Conservation (phyloP, 2,113 vertebrate species). For the Calyptommatus sinebrachiatus region DNA sequence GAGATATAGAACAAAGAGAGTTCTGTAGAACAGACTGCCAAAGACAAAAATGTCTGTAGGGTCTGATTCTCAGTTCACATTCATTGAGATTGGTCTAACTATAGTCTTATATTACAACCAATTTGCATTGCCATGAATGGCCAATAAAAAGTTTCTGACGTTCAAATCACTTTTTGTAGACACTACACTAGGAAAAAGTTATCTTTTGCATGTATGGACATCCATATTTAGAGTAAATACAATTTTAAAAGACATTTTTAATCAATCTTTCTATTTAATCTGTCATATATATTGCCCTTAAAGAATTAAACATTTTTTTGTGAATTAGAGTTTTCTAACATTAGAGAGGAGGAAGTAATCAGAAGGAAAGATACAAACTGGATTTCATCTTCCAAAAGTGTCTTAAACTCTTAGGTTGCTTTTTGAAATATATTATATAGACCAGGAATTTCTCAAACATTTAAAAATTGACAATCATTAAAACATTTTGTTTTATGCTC, state of each 20-base stretch:
- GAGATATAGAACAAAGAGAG: slow-evolving; percentile 32
- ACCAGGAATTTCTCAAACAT: slow-evolving; percentile 10
- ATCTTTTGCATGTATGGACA: slow-evolving; percentile 43
- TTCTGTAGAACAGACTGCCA: slow-evolving; percentile 44
- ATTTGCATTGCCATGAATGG: slow-evolving; percentile 50
- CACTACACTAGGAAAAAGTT: slow-evolving; percentile 46
- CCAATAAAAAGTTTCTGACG: slow-evolving; percentile 48
- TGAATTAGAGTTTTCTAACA: slow-evolving; percentile 38
- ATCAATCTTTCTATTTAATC: slow-evolving; percentile 45
- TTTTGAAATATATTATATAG: slow-evolving; percentile 19
- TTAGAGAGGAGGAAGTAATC: slow-evolving; percentile 30
- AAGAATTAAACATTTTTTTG: slow-evolving; percentile 44
- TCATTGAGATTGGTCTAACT: slow-evolving; percentile 50
- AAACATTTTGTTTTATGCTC: slow-evolving; percentile 30
- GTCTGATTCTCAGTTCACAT: slow-evolving; percentile 59
- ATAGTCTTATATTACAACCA: slow-evolving; percentile 58
- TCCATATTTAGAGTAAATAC: slow-evolving; percentile 47
- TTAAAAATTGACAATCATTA: slow-evolving; percentile 38
- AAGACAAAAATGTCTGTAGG: slow-evolving; percentile 48
- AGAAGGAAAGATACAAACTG: slow-evolving; percentile 22
- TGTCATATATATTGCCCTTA: slow-evolving; percentile 48
- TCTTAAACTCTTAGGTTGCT: slow-evolving; percentile 33
- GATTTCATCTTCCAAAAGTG: slow-evolving; percentile 28
- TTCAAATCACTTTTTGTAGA: slow-evolving; percentile 63
- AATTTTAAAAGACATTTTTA: slow-evolving; percentile 50